Evolutionary conservation across 1,140 invertebrate species (phyloP).

Genomic region (Drosophila ohnishii): DNA sequence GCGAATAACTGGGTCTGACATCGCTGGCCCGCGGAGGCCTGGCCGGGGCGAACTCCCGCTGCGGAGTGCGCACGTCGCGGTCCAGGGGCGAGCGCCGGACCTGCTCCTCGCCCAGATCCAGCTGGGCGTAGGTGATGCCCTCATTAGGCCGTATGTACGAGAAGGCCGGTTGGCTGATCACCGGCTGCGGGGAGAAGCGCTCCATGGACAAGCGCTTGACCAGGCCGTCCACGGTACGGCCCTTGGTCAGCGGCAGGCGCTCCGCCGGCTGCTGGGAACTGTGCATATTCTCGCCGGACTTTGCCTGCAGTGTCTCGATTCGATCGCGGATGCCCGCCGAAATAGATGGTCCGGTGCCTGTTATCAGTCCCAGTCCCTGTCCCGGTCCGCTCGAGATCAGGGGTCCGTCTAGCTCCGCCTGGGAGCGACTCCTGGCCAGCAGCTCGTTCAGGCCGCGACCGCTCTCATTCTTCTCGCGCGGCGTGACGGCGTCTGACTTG

Average conservation of each 20-base stretch:
- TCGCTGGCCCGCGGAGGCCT: constrained; percentile 58
- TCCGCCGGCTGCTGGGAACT: constrained; percentile 87
- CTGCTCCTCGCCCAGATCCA: constrained; percentile 84
- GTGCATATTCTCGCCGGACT: constrained; percentile 86
- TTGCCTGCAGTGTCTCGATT: constrained; percentile 83
- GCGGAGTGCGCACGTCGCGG: constrained; percentile 63
- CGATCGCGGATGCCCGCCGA: constrained; percentile 77
- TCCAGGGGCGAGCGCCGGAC: constrained; percentile 16
- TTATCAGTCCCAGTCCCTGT: background rate
- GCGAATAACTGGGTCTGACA: constrained; percentile 51
- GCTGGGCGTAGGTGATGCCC: constrained; percentile 89
- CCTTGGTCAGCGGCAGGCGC: constrained; percentile 86
- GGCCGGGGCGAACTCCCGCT: constrained; percentile 52
- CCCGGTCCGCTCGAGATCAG: constrained; percentile 66
- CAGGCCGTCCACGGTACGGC: constrained; percentile 86
- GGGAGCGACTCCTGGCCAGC: constrained; percentile 64
- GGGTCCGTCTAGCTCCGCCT: constrained; percentile 66
- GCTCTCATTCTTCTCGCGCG: constrained; percentile 77
- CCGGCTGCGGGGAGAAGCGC: constrained; percentile 86
- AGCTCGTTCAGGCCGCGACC: constrained; percentile 62
- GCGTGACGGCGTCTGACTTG: constrained; percentile 80
- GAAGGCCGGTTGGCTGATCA: constrained; percentile 83
- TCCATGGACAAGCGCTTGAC: constrained; percentile 87
- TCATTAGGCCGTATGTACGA: constrained; percentile 82
- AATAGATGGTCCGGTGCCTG: constrained; percentile 81